Evolutionary conservation across 2,888 invertebrate genomes (phyloP).

Genomic region (Luffia ferchaultella): DNA sequence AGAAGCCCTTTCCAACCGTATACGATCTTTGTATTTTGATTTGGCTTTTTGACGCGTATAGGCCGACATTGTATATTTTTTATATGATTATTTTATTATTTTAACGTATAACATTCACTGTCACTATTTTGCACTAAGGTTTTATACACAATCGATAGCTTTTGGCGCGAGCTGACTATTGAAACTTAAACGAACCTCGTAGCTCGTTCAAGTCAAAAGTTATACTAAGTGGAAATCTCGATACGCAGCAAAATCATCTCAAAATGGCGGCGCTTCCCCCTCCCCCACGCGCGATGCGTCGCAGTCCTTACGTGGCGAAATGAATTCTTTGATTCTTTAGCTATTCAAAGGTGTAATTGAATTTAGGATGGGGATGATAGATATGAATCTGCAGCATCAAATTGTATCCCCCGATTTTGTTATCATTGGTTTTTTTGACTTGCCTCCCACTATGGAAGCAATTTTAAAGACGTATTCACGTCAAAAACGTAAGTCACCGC

Average conservation of each 20-base stretch:
- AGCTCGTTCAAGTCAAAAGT: background rate
- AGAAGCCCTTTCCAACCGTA: slow-evolving; percentile 12
- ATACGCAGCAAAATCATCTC: too few relatives aligned
- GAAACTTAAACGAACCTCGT: background rate
- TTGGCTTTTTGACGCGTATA: slow-evolving; percentile 9
- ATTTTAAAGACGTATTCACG: background rate
- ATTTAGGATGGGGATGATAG: background rate
- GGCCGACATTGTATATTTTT: slow-evolving; percentile 8
- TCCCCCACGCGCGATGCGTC: background rate
- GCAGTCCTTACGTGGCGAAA: background rate
- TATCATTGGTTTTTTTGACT: slow-evolving; percentile 1
- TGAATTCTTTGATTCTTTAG: background rate
- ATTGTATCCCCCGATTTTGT: background rate
- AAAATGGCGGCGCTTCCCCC: background rate
- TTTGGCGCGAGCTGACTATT: background rate
- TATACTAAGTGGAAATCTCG: background rate
- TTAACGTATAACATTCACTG: slow-evolving; percentile 4
- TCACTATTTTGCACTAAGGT: background rate
- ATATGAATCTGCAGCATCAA: background rate
- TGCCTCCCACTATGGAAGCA: background rate
- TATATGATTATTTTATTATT: slow-evolving; percentile 8
- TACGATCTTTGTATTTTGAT: slow-evolving; percentile 10
- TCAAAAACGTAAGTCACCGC: background rate
- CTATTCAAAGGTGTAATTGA: background rate
- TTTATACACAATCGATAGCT: background rate